phyloP scores from a whole-genome alignment of 2,888 invertebrate genomes.

The Eupelmus urozonus region DNA sequence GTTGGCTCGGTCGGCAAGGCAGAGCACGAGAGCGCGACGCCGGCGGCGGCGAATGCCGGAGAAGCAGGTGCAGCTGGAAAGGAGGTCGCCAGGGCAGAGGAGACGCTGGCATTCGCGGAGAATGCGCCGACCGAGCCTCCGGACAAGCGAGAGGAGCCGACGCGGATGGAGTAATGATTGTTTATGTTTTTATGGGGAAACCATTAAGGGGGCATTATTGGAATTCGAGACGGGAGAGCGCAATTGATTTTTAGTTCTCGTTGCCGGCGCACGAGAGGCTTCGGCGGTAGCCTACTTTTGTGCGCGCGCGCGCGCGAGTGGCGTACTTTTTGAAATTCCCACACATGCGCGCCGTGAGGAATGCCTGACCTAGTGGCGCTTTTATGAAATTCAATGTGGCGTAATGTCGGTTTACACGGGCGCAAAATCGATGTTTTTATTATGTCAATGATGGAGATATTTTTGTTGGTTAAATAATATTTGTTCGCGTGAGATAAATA shows the following conservation, averaged over 20 bases:
- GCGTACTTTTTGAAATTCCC: too few species aligned
- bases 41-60: background rate
- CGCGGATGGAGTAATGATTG: slow-evolving; percentile 14
- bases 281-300: too few species aligned
- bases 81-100: slow-evolving; percentile 58
- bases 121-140: slow-evolving; percentile 19
- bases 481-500: too few species aligned
- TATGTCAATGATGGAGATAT: too few species aligned
- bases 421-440: too few species aligned
- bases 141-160: background rate
- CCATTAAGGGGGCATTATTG: background rate
- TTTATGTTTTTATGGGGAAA: background rate
- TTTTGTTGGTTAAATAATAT: too few species aligned
- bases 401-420: too few species aligned
- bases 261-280: background rate
- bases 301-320: too few species aligned
- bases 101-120: slow-evolving; percentile 43
- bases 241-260: background rate
- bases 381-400: too few species aligned
- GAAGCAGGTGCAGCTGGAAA: slow-evolving; percentile 50
- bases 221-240: too few species aligned
- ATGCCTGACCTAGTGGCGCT: too few species aligned
- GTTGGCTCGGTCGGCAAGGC: slow-evolving; percentile 30
- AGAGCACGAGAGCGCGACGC: slow-evolving; percentile 30
- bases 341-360: too few species aligned